Evolutionary conservation across 2,888 invertebrate genomes (phyloP).

Genomic region (Epinotia bilunana): DNA sequence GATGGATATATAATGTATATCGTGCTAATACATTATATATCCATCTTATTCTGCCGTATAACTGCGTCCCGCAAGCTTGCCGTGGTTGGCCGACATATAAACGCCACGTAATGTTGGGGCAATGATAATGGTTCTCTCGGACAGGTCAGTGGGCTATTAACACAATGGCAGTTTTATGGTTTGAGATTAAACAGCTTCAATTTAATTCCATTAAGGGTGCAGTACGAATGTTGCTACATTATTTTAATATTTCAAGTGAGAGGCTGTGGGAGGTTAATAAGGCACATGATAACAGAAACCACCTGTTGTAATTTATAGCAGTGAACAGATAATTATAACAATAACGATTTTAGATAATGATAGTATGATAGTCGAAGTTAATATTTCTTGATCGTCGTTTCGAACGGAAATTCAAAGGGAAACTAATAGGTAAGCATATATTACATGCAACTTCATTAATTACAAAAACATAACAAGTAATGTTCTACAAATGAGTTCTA

Average conservation of each 20-base stretch:
- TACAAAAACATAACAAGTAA: background rate
- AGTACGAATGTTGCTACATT: background rate
- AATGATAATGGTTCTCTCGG: constrained; percentile 46
- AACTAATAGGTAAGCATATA: background rate
- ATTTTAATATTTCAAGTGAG: constrained; percentile 3
- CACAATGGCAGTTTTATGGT: constrained; percentile 50
- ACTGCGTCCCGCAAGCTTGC: background rate
- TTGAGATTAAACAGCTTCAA: constrained; percentile 45
- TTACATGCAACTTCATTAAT: background rate
- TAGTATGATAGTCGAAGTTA: background rate
- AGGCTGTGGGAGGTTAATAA: constrained; percentile 1
- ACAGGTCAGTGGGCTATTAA: constrained; percentile 45
- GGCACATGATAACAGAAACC: constrained; percentile 5
- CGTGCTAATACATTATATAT: no score
- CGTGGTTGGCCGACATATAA: background rate
- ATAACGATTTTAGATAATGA: background rate
- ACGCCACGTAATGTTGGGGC: constrained; percentile 17
- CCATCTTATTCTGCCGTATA: background rate
- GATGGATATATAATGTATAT: no score
- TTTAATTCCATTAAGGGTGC: constrained; percentile 33
- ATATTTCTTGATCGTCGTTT: background rate
- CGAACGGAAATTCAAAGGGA: background rate
- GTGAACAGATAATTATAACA: constrained; percentile 2
- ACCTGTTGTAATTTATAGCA: background rate
- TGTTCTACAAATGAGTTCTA: no score